Evolutionary conservation across 2,113 vertebrate species (phyloP).

Genomic region (Cariama cristata): DNA sequence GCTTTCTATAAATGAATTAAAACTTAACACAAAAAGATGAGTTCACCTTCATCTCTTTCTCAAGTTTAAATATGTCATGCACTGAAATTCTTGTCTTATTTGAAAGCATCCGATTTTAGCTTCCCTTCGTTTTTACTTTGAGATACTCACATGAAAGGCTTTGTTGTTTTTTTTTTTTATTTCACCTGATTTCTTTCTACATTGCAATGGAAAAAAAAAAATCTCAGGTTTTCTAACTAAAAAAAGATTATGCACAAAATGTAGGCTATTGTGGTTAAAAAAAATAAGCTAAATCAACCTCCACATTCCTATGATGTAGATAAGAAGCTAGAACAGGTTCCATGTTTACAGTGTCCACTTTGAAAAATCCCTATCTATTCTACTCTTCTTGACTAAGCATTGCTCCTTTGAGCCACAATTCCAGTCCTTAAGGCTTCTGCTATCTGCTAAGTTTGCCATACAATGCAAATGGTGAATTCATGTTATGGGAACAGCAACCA

Average conservation of each 20-base stretch:
- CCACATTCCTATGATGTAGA: background rate
- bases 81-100: background rate
- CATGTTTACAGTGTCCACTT: background rate
- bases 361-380: background rate
- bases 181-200: background rate
- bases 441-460: background rate
- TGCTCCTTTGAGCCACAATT: background rate
- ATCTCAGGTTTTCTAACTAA: background rate
- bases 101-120: background rate
- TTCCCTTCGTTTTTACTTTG: background rate
- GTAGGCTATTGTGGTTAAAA: background rate
- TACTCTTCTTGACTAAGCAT: background rate
- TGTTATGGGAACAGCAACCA: background rate
- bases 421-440: background rate
- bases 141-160: background rate
- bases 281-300: background rate
- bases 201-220: background rate
- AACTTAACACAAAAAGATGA: background rate
- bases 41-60: constrained; percentile 1
- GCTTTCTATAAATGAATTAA: constrained; percentile 19
- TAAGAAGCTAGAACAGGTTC: background rate
- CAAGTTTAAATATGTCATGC: constrained; percentile 4
- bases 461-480: background rate
- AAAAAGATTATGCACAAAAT: background rate
- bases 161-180: background rate